Percentiles rank a stretch among this genome's conserved stretches.
Evolutionary conservation across 2,888 invertebrate species (phyloP).

Genomic region (Cactoblastis cactorum): DNA sequence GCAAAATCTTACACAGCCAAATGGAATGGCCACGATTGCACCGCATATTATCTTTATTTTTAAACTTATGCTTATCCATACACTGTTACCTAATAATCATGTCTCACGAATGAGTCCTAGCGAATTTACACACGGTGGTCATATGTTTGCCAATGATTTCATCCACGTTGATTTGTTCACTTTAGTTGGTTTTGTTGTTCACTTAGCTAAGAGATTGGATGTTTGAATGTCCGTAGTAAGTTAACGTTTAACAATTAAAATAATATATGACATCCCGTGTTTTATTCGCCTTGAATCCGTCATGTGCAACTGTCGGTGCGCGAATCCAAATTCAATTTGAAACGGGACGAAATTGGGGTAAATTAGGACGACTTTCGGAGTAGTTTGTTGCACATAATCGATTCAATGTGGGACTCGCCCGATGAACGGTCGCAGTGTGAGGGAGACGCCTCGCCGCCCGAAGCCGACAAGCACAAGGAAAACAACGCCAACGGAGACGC

Average conservation of each 20-base stretch:
- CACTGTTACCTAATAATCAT: conserved; percentile 30
- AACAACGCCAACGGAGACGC: conserved; percentile 59
- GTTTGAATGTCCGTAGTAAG: conserved; percentile 75
- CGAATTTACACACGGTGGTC: conserved; percentile 79
- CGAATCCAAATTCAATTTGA: conserved; percentile 45
- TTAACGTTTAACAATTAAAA: conserved; percentile 69
- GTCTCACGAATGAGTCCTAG: conserved; percentile 63
- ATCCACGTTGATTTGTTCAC: conserved; percentile 70
- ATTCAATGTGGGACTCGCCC: conserved; percentile 81
- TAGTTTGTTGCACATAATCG: conserved; percentile 81
- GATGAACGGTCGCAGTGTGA: conserved; percentile 79
- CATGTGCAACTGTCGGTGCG: conserved; percentile 76
- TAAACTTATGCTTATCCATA: conserved; percentile 38
- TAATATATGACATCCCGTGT: conserved; percentile 81
- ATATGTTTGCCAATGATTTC: conserved; percentile 72
- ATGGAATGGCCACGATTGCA: conserved; percentile 24
- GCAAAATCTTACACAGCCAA: conserved; percentile 12
- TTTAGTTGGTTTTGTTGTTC: conserved; percentile 64
- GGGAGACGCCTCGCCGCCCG: conserved; percentile 54
- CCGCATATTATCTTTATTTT: conserved; percentile 35
- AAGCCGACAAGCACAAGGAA: conserved; percentile 55
- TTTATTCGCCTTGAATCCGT: conserved; percentile 80
- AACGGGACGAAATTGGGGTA: conserved; percentile 54
- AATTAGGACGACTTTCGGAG: conserved; percentile 78
- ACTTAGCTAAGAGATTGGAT: conserved; percentile 69